Percentiles rank a stretch among this genome's conserved stretches.
Conservation (phyloP, 2,797 vertebrate genomes). For the Staurois parvus region DNA sequence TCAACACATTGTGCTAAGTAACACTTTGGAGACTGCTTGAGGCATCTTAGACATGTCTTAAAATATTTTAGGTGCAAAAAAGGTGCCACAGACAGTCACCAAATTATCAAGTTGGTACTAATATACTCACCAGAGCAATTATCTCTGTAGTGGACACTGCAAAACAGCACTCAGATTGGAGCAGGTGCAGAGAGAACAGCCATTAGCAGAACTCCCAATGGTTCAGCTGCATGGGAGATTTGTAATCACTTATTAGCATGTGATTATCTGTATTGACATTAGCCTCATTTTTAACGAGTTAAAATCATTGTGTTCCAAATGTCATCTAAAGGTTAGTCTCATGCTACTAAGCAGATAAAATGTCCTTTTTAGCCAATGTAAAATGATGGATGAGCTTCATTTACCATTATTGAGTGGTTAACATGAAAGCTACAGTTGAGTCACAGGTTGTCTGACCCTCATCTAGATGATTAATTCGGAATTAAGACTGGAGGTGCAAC, state of each 20-base stretch:
- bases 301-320: background rate
- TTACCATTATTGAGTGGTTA: background rate
- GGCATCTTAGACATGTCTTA: background rate
- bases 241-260: background rate
- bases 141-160: background rate
- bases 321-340: background rate
- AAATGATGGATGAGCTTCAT: background rate
- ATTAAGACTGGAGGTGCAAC: constrained; percentile 20
- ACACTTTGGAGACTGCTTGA: background rate
- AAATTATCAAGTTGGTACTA: background rate
- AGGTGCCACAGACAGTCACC: too few species aligned
- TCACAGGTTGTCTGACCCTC: constrained; percentile 5
- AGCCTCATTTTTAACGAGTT: background rate
- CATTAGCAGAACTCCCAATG: background rate
- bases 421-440: background rate
- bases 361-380: background rate
- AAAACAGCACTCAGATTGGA: background rate
- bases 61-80: too few species aligned
- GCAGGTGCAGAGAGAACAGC: background rate
- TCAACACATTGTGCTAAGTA: too few species aligned
- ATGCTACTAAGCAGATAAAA: background rate
- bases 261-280: background rate
- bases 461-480: background rate
- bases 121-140: background rate
- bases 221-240: background rate